Percentiles rank a stretch among this genome's conserved stretches.
Evolutionary conservation across 2,888 invertebrate species (phyloP).

Genomic region (Rhyacophila evoluta): DNA sequence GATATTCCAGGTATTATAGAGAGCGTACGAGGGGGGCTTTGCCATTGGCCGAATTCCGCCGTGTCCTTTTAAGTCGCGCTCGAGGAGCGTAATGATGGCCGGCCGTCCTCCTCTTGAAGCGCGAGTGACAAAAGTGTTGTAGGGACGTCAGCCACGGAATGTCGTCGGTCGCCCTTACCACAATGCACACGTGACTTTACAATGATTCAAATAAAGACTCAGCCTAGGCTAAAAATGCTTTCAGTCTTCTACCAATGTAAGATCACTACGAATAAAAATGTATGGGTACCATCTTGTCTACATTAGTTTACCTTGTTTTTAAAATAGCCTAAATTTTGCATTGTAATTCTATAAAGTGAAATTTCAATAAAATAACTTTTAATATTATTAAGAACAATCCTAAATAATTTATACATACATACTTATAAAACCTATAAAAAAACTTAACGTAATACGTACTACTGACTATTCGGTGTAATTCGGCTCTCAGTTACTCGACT

Average conservation of each 20-base stretch:
- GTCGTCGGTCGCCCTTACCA: constrained; percentile 40
- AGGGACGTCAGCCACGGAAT: constrained; percentile 47
- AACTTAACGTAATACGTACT: too few species aligned
- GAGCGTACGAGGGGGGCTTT: constrained; percentile 66
- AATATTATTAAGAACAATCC: too few species aligned
- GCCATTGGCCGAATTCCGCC: constrained; percentile 69
- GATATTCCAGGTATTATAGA: constrained; percentile 61
- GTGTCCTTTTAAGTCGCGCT: constrained; percentile 65
- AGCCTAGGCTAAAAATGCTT: not conserved
- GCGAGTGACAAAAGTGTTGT: constrained; percentile 54
- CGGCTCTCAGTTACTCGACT: too few species aligned
- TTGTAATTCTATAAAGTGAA: too few species aligned
- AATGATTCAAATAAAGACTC: not conserved
- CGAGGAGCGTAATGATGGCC: constrained; percentile 44
- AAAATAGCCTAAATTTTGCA: too few species aligned
- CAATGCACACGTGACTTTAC: not conserved
- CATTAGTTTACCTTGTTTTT: too few species aligned
- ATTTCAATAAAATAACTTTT: too few species aligned
- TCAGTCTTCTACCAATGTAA: not conserved
- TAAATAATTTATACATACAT: too few species aligned
- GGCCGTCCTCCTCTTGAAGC: constrained; percentile 12
- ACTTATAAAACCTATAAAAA: too few species aligned
- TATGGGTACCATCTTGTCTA: too few species aligned
- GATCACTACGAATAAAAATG: not conserved
- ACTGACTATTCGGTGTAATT: too few species aligned